Conservation (phyloP, 2,797 vertebrate species). For the Echeneis naucrates region DNA sequence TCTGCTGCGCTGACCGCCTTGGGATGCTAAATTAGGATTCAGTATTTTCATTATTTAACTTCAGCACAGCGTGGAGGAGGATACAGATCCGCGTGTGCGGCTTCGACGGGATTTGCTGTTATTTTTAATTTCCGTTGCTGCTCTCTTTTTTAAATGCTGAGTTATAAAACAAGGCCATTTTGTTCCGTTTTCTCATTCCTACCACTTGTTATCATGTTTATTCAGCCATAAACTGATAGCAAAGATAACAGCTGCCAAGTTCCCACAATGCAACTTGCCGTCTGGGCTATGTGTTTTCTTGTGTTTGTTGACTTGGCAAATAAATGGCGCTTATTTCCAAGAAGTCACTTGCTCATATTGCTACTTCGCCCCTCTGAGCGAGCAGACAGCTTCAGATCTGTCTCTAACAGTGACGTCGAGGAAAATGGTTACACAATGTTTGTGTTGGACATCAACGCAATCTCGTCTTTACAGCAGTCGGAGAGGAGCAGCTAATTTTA, state of each 20-base stretch:
- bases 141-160: neutral
- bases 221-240: slow-evolving; percentile 58
- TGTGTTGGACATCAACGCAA: slow-evolving; percentile 15
- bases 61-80: neutral
- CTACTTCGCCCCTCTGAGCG: slow-evolving; percentile 31
- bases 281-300: slow-evolving; percentile 47
- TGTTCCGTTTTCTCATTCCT: slow-evolving; percentile 19
- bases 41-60: too few species aligned
- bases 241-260: slow-evolving; percentile 42
- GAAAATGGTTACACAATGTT: slow-evolving; percentile 11
- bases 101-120: neutral
- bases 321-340: slow-evolving; percentile 57
- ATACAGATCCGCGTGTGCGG: neutral
- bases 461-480: slow-evolving; percentile 16
- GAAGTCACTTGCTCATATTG: slow-evolving; percentile 66
- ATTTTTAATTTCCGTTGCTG: neutral
- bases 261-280: slow-evolving; percentile 56
- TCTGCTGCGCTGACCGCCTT: slow-evolving; percentile 25
- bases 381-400: slow-evolving; percentile 14
- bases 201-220: slow-evolving; percentile 61
- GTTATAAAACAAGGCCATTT: slow-evolving; percentile 13
- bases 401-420: slow-evolving; percentile 7
- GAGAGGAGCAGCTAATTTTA: neutral
- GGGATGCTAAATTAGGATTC: neutral
- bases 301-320: slow-evolving; percentile 63